Evolutionary conservation across 2,888 invertebrate species (phyloP).

Genomic region (Unio pictorum): DNA sequence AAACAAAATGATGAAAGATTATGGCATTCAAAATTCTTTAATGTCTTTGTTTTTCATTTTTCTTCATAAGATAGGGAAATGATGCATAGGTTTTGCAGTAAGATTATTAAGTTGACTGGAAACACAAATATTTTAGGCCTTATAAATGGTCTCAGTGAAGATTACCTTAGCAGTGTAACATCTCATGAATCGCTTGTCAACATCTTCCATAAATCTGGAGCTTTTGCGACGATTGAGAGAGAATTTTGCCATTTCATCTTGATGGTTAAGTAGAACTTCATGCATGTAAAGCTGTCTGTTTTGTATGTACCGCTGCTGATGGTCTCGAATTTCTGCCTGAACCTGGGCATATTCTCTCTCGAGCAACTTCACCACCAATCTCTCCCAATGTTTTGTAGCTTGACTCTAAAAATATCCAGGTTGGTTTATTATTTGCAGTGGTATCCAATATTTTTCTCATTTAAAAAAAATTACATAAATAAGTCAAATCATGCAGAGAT

Average conservation of each 20-base stretch:
- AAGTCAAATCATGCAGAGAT: too few relatives aligned
- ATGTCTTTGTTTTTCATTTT: too few relatives aligned
- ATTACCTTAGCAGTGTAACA: slow-evolving; percentile 39
- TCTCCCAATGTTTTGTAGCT: slow-evolving; percentile 59
- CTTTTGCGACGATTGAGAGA: slow-evolving; percentile 33
- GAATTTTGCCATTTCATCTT: slow-evolving; percentile 50
- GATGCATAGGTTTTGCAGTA: too few relatives aligned
- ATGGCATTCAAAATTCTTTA: too few relatives aligned
- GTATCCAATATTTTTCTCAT: too few relatives aligned
- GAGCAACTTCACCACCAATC: slow-evolving; percentile 52
- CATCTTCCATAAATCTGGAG: slow-evolving; percentile 34
- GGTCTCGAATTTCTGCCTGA: slow-evolving; percentile 50
- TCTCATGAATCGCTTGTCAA: slow-evolving; percentile 45
- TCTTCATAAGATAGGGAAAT: too few relatives aligned
- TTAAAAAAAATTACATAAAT: too few relatives aligned
- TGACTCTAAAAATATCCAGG: slow-evolving; percentile 39
- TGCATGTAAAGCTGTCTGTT: slow-evolving; percentile 58
- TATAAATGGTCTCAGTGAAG: neutral
- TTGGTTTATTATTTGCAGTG: neutral
- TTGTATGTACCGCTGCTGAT: slow-evolving; percentile 55
- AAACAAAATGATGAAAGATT: too few relatives aligned
- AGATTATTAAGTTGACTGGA: too few relatives aligned
- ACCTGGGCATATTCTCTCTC: slow-evolving; percentile 53
- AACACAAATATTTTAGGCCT: too few relatives aligned
- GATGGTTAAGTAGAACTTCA: slow-evolving; percentile 53